Conservation (phyloP, 2,113 vertebrate species). For the Bagarius yarrelli region DNA sequence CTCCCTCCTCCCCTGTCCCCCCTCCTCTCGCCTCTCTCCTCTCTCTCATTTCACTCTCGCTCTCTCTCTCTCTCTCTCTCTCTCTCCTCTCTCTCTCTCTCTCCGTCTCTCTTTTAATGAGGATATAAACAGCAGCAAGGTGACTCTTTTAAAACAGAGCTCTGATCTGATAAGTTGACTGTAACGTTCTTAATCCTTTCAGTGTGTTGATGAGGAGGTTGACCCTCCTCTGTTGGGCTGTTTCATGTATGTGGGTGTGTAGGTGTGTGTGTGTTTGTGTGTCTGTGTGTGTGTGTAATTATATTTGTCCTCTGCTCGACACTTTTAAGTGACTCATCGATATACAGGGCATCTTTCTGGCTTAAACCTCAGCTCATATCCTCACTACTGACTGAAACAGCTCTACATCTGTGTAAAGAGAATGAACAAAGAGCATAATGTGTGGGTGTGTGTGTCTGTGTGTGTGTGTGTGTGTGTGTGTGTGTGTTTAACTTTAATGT, state of each 20-base stretch:
- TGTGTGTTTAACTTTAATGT: not conserved
- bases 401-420: too few relatives aligned
- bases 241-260: conserved; percentile 18
- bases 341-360: conserved; percentile 26
- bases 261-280: conserved; percentile 15
- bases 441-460: conserved; percentile 17
- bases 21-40: too few relatives aligned
- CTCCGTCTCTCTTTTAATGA: conserved; percentile 66
- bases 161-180: conserved; percentile 69
- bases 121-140: conserved; percentile 74
- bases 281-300: conserved; percentile 21
- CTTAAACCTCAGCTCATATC: conserved; percentile 20
- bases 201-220: conserved; percentile 72
- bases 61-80: conserved; percentile 27
- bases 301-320: conserved; percentile 33
- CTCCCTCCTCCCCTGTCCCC: too few relatives aligned
- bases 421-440: not conserved
- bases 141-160: conserved; percentile 68
- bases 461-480: conserved; percentile 7
- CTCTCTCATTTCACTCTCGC: too few relatives aligned
- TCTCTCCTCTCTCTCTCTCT: conserved; percentile 31
- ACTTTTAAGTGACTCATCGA: conserved; percentile 28
- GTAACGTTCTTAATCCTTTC: conserved; percentile 70
- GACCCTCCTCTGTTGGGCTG: conserved; percentile 54
- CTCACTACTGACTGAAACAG: conserved; percentile 10